Conservation (phyloP, 2,113 vertebrate species). For the Leptodactylus fuscus region DNA sequence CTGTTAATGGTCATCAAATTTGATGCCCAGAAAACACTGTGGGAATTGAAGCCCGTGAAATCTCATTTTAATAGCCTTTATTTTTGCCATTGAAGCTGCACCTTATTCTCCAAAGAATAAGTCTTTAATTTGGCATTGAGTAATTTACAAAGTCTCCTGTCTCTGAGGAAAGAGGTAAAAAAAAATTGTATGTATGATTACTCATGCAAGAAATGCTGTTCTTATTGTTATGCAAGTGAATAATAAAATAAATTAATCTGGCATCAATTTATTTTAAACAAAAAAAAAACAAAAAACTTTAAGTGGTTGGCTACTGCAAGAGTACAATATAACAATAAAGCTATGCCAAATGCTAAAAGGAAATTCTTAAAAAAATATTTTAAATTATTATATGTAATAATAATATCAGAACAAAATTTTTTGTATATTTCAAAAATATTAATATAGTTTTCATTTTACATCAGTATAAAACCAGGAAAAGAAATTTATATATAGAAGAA, state of each 20-base stretch:
- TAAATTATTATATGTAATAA: background rate
- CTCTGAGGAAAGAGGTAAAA: constrained; percentile 50
- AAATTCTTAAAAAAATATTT: background rate
- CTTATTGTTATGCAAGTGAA: constrained; percentile 8
- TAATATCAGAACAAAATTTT: background rate
- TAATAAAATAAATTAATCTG: constrained; percentile 5
- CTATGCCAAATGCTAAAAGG: background rate
- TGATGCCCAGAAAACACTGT: constrained; percentile 72
- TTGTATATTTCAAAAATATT: no score
- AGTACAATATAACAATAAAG: background rate
- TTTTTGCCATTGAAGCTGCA: constrained; percentile 67
- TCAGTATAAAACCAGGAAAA: background rate
- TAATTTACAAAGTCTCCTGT: constrained; percentile 60
- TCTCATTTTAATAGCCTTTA: constrained; percentile 74
- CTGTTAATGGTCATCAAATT: constrained; percentile 77
- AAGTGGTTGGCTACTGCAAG: constrained; percentile 16
- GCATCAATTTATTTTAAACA: constrained; percentile 13
- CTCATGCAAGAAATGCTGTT: constrained; percentile 27
- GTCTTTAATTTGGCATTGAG: constrained; percentile 67
- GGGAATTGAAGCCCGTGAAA: constrained; percentile 78
- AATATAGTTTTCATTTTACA: background rate
- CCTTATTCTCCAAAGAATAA: constrained; percentile 66
- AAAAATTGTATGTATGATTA: constrained; percentile 21
- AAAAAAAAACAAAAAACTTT: constrained; percentile 40
- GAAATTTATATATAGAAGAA: background rate